Percentiles rank a stretch among this genome's conserved stretches.
phyloP scores from a whole-genome alignment of 2,113 vertebrate species.

The Ramphastos sulfuratus region DNA sequence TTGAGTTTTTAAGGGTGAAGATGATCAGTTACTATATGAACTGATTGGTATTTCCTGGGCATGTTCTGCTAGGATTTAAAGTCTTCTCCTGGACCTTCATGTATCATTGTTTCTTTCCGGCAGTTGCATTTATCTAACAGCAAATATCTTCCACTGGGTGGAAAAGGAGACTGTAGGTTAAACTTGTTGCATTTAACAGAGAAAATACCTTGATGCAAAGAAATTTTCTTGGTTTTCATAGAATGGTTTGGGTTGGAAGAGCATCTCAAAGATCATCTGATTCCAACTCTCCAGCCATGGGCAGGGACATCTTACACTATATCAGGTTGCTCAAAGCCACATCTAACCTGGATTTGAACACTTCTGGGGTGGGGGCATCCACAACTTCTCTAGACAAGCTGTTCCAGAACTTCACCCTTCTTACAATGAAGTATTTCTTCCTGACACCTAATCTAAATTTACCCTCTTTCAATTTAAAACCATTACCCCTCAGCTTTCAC shows the following conservation, averaged over 20 bases:
- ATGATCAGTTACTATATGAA: constrained; percentile 70
- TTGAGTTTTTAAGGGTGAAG: constrained; percentile 58
- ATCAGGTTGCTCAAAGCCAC: too few relatives aligned
- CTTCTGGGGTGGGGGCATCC: background rate
- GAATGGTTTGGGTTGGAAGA: background rate
- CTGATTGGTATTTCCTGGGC: constrained; percentile 73
- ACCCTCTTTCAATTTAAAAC: too few relatives aligned
- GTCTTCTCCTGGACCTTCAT: constrained; percentile 22
- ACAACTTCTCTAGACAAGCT: background rate
- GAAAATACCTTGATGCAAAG: background rate
- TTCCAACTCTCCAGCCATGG: background rate
- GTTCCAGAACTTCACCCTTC: too few relatives aligned
- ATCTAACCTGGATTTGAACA: background rate
- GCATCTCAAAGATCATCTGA: background rate
- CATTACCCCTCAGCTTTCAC: too few relatives aligned
- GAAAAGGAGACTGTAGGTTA: background rate
- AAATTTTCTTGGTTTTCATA: background rate
- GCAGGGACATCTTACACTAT: background rate
- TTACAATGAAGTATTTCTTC: too few relatives aligned
- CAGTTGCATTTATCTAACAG: background rate
- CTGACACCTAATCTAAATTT: too few relatives aligned
- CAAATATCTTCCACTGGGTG: background rate
- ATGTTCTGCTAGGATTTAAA: constrained; percentile 27
- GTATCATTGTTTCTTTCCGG: constrained; percentile 25
- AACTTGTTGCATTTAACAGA: background rate